Evolutionary conservation across 2,888 invertebrate species (phyloP).

Genomic region (Strigamia maritima): DNA sequence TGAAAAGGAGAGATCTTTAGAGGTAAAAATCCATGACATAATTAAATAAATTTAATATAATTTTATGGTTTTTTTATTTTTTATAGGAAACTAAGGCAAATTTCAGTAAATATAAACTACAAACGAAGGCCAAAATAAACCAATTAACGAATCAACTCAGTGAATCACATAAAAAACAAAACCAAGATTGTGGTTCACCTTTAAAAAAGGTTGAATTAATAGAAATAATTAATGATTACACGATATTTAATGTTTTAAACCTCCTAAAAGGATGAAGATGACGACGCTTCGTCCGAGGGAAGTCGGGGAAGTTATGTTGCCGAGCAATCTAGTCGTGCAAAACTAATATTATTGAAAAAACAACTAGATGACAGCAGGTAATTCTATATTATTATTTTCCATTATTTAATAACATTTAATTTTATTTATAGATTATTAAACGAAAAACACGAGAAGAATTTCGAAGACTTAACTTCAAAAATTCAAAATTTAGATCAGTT

Average conservation of each 20-base stretch:
- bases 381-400: neutral
- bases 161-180: constrained; percentile 46
- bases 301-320: constrained; percentile 43
- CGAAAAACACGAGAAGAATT: neutral
- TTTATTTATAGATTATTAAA: neutral
- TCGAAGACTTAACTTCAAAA: neutral
- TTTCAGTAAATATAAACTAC: constrained; percentile 51
- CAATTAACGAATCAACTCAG: constrained; percentile 48
- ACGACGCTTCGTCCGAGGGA: constrained; percentile 25
- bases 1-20: neutral
- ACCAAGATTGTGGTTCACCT: neutral
- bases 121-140: constrained; percentile 52
- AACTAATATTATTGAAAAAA: constrained; percentile 49
- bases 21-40: neutral
- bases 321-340: constrained; percentile 48
- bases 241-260: neutral
- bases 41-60: neutral
- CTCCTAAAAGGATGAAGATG: constrained; percentile 12
- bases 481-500: neutral
- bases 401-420: neutral
- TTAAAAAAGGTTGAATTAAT: neutral
- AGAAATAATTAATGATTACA: too few species aligned
- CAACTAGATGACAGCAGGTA: constrained; percentile 51
- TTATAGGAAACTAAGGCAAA: constrained; percentile 51
- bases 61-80: neutral